Conservation (phyloP, 2,888 invertebrate genomes). For the Meteorus cinctellus region DNA sequence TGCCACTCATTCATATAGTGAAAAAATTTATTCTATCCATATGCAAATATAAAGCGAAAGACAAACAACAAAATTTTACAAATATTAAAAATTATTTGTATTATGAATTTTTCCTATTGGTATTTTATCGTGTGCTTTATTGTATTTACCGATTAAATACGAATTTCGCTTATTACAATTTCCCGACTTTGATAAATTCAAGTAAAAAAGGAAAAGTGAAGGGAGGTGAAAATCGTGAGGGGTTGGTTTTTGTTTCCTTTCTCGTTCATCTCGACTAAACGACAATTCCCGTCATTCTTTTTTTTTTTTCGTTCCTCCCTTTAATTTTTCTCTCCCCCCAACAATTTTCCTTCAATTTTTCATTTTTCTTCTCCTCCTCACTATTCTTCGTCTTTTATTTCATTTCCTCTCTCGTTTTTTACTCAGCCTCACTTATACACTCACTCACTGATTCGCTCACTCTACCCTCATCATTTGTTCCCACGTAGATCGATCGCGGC, state of each 20-base stretch:
- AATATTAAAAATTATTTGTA: neutral
- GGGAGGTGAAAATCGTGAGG: neutral
- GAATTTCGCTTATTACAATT: conserved; percentile 3
- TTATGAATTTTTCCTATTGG: neutral
- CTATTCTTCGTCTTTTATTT: neutral
- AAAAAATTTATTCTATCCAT: neutral
- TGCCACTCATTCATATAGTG: neutral
- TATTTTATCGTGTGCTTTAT: neutral
- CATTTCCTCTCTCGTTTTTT: neutral
- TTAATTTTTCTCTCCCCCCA: conserved; percentile 2
- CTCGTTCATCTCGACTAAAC: conserved; percentile 26
- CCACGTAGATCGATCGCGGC: conserved; percentile 25
- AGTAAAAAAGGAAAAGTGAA: neutral
- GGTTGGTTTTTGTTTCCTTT: neutral
- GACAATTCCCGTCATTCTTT: conserved; percentile 23
- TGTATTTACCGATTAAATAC: neutral
- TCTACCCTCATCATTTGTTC: conserved; percentile 19
- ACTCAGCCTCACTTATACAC: conserved; percentile 7
- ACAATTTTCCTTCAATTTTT: conserved; percentile 14
- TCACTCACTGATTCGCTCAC: neutral
- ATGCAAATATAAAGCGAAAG: neutral
- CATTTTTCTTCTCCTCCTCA: neutral
- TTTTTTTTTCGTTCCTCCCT: neutral
- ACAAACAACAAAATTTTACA: neutral
- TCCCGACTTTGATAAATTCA: neutral